A percentile compares a stretch with the other conserved stretches of the same genome.
These are phyloP conservation scores for Halcyon senegalensis DNA, from an alignment of 2,113 vertebrate species.

Conservation along the genomic window DNA sequence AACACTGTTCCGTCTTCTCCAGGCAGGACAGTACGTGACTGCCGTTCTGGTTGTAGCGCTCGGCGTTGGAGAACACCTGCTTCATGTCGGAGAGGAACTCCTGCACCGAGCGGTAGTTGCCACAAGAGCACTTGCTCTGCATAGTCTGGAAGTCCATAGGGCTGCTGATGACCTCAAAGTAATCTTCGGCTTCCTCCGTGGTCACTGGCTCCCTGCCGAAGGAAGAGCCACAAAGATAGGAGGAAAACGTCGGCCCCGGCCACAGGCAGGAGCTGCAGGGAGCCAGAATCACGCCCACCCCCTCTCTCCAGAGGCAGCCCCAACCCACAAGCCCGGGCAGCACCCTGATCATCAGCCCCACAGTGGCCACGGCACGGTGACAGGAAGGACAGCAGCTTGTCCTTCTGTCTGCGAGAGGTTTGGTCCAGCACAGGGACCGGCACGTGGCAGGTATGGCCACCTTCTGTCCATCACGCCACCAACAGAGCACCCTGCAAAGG, in stretches of 20 bases:
- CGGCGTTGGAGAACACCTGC: constrained; percentile 92
- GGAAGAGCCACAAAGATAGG: not conserved
- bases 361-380: accelerated
- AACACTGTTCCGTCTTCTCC: constrained; percentile 91
- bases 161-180: constrained; percentile 88
- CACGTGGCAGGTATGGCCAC: accelerated
- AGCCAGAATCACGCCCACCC: not conserved
- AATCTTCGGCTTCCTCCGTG: constrained; percentile 90
- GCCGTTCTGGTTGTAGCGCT: constrained; percentile 91
- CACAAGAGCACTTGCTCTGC: constrained; percentile 88
- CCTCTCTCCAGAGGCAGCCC: not conserved
- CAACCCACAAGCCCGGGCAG: not conserved
- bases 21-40: constrained; percentile 89
- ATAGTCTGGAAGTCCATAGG: constrained; percentile 98
- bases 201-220: constrained; percentile 91
- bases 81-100: constrained; percentile 94
- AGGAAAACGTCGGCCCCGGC: accelerated
- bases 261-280: not conserved
- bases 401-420: not conserved
- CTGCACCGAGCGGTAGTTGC: constrained; percentile 84
- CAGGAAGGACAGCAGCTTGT: not conserved
- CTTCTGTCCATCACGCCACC: not conserved
- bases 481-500: not conserved
- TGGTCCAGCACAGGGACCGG: not conserved
- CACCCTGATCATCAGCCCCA: accelerated